A percentile compares a stretch with the other conserved stretches of the same genome.
These are phyloP conservation scores for Metallyticus violacea DNA, from an alignment of 2,888 invertebrate genomes.

Conservation along the genomic window DNA sequence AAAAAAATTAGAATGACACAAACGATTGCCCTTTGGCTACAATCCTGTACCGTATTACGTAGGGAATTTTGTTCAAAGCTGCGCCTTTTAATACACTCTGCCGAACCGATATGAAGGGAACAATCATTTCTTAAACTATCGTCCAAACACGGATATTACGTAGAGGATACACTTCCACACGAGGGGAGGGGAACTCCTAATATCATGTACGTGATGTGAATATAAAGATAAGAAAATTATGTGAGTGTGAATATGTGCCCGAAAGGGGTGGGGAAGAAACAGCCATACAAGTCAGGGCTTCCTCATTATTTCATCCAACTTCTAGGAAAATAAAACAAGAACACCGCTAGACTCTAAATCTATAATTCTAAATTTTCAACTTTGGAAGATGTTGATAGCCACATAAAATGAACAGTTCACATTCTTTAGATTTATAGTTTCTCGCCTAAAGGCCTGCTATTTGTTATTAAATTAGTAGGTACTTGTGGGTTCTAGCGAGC, in stretches of 20 bases:
- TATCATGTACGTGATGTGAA: background rate
- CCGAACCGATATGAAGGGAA: background rate
- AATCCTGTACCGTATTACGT: background rate
- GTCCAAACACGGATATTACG: conserved; percentile 12
- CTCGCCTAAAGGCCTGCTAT: background rate
- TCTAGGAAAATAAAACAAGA: background rate
- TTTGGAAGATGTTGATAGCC: background rate
- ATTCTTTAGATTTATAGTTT: background rate
- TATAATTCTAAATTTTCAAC: background rate
- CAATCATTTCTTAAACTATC: background rate
- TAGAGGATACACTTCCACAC: background rate
- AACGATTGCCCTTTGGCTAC: background rate
- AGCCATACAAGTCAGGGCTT: background rate
- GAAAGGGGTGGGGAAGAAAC: background rate
- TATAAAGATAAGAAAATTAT: background rate
- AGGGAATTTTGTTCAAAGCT: background rate
- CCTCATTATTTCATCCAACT: background rate
- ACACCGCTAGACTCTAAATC: background rate
- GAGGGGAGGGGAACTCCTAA: background rate
- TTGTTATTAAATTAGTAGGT: background rate
- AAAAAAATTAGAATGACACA: background rate
- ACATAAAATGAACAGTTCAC: background rate
- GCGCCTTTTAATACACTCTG: background rate
- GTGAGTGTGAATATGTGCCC: background rate
- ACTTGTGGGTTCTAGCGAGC: background rate